Percentiles rank a stretch among this genome's conserved stretches.
phyloP scores from a whole-genome alignment of 1,140 invertebrate species.

The Scaptomyza hsui region DNA sequence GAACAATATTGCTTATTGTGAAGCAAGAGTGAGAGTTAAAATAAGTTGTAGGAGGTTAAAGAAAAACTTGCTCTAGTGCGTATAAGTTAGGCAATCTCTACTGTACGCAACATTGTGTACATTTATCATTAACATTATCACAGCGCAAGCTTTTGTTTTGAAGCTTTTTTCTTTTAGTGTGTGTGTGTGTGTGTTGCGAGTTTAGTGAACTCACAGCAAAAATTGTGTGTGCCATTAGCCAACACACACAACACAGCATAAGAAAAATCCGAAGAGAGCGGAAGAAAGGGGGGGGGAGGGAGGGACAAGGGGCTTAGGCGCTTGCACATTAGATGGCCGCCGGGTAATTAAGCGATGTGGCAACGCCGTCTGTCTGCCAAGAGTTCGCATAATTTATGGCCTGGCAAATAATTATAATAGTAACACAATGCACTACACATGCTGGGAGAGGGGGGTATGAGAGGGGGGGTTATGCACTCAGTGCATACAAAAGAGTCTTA shows the following conservation, averaged over 20 bases:
- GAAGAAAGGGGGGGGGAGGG: background rate
- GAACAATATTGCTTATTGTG: background rate
- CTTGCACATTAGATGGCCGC: constrained; percentile 60
- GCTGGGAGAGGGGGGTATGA: background rate
- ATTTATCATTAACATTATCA: constrained; percentile 48
- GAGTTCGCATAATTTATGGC: constrained; percentile 76
- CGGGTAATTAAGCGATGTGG: constrained; percentile 77
- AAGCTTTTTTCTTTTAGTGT: constrained; percentile 10
- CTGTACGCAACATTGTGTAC: constrained; percentile 42
- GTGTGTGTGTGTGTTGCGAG: constrained; percentile 53
- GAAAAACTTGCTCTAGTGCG: constrained; percentile 1
- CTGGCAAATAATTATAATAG: constrained; percentile 77
- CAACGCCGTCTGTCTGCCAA: constrained; percentile 45
- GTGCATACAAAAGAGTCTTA: constrained; percentile 72
- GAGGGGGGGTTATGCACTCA: background rate
- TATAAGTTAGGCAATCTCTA: constrained; percentile 41
- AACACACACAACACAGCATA: background rate
- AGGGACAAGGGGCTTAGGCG: constrained; percentile 1
- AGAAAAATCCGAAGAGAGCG: constrained; percentile 1
- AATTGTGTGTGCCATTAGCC: constrained; percentile 56
- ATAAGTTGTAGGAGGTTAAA: background rate
- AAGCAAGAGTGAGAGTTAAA: background rate
- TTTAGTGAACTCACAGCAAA: constrained; percentile 68
- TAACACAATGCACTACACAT: constrained; percentile 70
- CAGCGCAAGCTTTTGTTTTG: constrained; percentile 25